Evolutionary conservation across 2,113 vertebrate species (phyloP).

Genomic region (Myiozetetes cayanensis): DNA sequence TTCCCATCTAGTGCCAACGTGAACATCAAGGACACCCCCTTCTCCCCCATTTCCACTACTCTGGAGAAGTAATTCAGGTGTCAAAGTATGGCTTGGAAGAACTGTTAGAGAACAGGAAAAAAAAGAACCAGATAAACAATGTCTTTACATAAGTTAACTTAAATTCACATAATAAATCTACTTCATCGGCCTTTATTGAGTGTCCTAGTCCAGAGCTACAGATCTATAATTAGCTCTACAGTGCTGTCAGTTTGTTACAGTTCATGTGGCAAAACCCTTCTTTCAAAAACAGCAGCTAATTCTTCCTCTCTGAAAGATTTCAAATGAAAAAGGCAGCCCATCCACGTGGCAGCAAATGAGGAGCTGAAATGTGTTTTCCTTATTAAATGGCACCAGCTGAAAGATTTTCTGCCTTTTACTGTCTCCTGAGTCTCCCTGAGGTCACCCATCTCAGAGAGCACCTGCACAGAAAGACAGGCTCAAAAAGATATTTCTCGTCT

Average conservation of each 20-base stretch:
- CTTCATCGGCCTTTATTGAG: background rate
- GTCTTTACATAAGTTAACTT: background rate
- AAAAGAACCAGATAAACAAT: background rate
- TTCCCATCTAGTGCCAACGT: background rate
- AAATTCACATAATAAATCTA: background rate
- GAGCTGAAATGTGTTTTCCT: background rate
- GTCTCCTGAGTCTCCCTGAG: background rate
- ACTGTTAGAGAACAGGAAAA: background rate
- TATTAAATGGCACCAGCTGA: background rate
- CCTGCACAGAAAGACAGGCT: background rate
- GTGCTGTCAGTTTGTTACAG: background rate
- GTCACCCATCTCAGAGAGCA: accelerated
- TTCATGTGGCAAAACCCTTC: background rate
- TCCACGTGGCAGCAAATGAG: background rate
- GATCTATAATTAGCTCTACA: background rate
- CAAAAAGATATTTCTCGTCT: background rate
- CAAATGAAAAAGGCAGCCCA: background rate
- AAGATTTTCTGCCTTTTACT: background rate
- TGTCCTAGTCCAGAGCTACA: background rate
- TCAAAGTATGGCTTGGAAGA: background rate
- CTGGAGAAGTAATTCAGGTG: background rate
- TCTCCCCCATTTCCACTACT: background rate
- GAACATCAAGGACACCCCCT: background rate
- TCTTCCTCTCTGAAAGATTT: background rate
- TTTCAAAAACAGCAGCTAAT: background rate